Percentiles rank a stretch among this genome's conserved stretches.
These are phyloP conservation scores for Scrobipalpa atriplicella DNA, from an alignment of 2,888 invertebrate genomes.

Conservation along the genomic window DNA sequence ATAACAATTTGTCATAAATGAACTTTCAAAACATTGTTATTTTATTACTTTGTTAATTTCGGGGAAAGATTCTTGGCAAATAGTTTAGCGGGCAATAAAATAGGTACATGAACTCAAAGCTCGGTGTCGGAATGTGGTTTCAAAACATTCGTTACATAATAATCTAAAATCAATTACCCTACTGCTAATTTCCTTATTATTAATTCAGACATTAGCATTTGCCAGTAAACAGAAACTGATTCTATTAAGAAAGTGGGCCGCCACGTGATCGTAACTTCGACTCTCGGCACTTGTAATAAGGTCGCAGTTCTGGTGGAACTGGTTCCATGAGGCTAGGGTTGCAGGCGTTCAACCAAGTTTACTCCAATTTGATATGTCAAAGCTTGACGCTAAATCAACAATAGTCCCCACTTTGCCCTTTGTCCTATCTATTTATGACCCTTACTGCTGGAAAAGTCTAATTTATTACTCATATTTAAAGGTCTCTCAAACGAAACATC, in stretches of 20 bases:
- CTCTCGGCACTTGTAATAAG: conserved; percentile 8
- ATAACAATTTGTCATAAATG: no score
- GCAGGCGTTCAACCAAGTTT: not conserved
- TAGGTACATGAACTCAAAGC: not conserved
- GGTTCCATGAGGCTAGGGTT: not conserved
- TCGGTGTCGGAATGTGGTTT: not conserved
- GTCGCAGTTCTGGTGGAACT: not conserved
- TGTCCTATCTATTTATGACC: no score
- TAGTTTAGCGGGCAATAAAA: not conserved
- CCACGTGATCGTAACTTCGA: not conserved
- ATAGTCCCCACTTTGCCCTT: no score
- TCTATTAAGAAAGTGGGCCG: conserved; percentile 9
- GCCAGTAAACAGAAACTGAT: conserved; percentile 13
- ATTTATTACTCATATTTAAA: no score
- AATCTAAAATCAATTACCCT: conserved; percentile 4
- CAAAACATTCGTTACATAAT: conserved; percentile 8
- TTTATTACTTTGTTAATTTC: no score
- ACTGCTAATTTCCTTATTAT: conserved; percentile 14
- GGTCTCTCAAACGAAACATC: no score
- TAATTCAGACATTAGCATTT: conserved; percentile 1
- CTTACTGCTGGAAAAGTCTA: no score
- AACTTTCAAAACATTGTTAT: no score
- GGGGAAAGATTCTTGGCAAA: not conserved
- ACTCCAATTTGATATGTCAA: no score
- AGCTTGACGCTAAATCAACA: no score